A percentile compares a stretch with the other conserved stretches of the same genome.
These are phyloP conservation scores for Leptopilina clavipes DNA, from an alignment of 1,140 invertebrate species.

Conservation along the genomic window DNA sequence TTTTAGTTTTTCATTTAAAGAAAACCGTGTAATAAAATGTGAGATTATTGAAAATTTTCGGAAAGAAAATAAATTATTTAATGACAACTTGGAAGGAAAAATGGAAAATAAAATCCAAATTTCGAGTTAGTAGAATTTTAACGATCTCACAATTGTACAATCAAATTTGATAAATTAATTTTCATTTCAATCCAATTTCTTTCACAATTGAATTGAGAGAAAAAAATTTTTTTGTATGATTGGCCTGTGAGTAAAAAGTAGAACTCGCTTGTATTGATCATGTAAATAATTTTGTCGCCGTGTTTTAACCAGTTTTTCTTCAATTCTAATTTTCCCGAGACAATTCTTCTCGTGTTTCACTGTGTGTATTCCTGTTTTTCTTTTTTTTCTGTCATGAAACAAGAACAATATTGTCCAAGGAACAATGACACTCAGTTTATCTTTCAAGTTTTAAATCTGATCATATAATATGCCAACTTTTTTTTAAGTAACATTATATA, in stretches of 20 bases:
- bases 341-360: neutral
- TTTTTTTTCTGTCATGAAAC: neutral
- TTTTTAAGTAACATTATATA: neutral
- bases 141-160: too few species aligned
- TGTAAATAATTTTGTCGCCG: neutral
- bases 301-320: conserved; percentile 1
- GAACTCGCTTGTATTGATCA: neutral
- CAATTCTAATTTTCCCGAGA: neutral
- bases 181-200: too few species aligned
- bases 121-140: too few species aligned
- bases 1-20: too few species aligned
- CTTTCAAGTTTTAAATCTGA: neutral
- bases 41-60: too few species aligned
- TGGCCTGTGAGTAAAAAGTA: neutral
- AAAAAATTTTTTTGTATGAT: too few species aligned
- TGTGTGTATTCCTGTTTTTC: neutral
- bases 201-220: too few species aligned
- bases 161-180: too few species aligned
- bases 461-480: neutral
- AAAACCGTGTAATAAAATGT: too few species aligned
- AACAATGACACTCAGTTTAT: conserved; percentile 17
- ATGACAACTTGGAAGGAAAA: too few species aligned
- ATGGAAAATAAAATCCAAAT: too few species aligned
- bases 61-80: too few species aligned
- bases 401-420: neutral